These are phyloP conservation scores for Choreutis nemorana DNA, from an alignment of 2,888 invertebrate genomes.

Conservation along the genomic window DNA sequence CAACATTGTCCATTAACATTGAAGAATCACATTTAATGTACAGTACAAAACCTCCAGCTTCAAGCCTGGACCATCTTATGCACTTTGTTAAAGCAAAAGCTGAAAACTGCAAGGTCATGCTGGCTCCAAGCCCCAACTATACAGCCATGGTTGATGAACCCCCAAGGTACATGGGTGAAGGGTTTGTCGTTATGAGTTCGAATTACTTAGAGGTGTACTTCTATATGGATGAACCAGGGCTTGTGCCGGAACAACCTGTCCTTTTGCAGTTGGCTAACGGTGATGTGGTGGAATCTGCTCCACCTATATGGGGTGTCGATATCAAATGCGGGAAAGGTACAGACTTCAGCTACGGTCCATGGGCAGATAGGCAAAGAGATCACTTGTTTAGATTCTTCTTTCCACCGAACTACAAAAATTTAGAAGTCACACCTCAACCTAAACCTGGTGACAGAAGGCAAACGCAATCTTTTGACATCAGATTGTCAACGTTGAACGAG, in stretches of 20 bases:
- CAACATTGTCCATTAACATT: slow-evolving; percentile 88
- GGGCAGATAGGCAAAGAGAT: slow-evolving; percentile 98
- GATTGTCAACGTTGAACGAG: slow-evolving; percentile 89
- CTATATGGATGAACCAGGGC: slow-evolving; percentile 96
- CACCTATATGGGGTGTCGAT: slow-evolving; percentile 95
- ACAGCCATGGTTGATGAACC: slow-evolving; percentile 93
- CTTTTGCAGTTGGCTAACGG: slow-evolving; percentile 90
- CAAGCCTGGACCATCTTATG: slow-evolving; percentile 93
- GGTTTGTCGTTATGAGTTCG: slow-evolving; percentile 95
- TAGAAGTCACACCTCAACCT: slow-evolving; percentile 82
- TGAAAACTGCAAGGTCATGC: slow-evolving; percentile 93
- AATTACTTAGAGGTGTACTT: slow-evolving; percentile 95
- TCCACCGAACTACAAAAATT: slow-evolving; percentile 84
- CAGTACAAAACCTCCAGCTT: slow-evolving; percentile 94
- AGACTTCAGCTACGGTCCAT: slow-evolving; percentile 97
- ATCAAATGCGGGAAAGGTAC: slow-evolving; percentile 95
- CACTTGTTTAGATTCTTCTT: slow-evolving; percentile 96
- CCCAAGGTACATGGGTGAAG: slow-evolving; percentile 96
- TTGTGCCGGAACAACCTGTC: slow-evolving; percentile 92
- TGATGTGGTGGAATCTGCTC: slow-evolving; percentile 90
- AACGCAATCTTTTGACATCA: slow-evolving; percentile 91
- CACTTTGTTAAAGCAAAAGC: slow-evolving; percentile 94
- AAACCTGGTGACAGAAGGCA: slow-evolving; percentile 88
- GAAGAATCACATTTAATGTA: slow-evolving; percentile 96
- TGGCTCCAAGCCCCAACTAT: slow-evolving; percentile 96